Base-by-base conservation (phyloP, 2,888 invertebrate genomes). In the Julus scandinavius region DNA sequence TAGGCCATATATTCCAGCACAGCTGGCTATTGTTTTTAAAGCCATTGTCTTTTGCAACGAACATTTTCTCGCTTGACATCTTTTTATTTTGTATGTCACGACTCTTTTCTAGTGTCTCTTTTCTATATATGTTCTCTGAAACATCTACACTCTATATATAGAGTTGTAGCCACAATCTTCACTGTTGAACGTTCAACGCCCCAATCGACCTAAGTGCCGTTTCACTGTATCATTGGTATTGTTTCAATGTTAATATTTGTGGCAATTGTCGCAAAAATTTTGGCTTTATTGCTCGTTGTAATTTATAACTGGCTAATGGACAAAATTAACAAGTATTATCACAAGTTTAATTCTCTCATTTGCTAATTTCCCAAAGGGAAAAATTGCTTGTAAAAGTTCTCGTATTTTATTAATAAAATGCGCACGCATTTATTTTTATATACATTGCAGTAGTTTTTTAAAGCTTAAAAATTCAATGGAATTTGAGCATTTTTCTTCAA, bases 11-110 rank as follows among this genome's bases (percentile, higher is more conserved):
- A 72, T 72, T 11, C 38, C 29, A 72, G 29, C 72, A 29, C 29
- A 72, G 72, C n/a, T 72, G 72, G 72, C 72, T 29, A 72, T 63
- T 63, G 72, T 72, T 29, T 72, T 72, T 72, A 72, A 72, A 72
- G 29, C 72, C 29, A 29, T 72, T 9, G 58, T n/a, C 45, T 17
- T 63, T 63, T 63, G 17, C n/a, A n/a, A n/a, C 58, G n/a, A 63
- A 29, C 72, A 29, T 20, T 72, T 29, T 29, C 29, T 72, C 11
- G 72, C 72, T 72, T 29, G 72, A 72, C 72, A 29, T 29, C 29
- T 72, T 29, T 72, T 72, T 72, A 63, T 72, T 29, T 72, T 72
- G 11, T 11, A 72, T 72, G 29, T 72, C 29, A 72, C 29, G 72
- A 72, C 72, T 29, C 72, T 9, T 29, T 72, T 72, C 29, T 29